These are phyloP conservation scores for Aleiodes testaceus DNA, from an alignment of 2,888 invertebrate species.

Conservation along the genomic window DNA sequence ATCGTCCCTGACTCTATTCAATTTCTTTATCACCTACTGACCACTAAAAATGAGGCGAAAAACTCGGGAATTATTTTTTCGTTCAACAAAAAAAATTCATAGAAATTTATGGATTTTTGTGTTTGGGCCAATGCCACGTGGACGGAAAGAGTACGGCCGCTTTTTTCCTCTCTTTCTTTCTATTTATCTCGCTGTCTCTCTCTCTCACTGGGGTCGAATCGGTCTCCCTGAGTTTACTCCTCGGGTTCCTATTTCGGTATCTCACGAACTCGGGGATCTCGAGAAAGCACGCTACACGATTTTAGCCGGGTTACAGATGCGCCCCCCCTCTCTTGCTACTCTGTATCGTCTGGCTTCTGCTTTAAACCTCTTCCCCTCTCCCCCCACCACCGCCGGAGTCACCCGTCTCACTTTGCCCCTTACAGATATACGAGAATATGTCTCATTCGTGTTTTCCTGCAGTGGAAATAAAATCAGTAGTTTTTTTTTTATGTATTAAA, in stretches of 20 bases:
- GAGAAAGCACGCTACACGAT: slow-evolving; percentile 30
- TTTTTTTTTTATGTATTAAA: too few species aligned
- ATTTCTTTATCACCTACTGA: slow-evolving; percentile 11
- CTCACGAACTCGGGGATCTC: slow-evolving; percentile 43
- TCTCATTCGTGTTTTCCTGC: too few species aligned
- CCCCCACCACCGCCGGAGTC: too few species aligned
- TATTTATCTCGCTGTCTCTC: neutral
- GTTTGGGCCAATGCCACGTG: slow-evolving; percentile 15
- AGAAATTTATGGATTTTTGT: neutral
- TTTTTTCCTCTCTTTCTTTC: neutral
- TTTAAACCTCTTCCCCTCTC: neutral
- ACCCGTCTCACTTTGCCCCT: too few species aligned
- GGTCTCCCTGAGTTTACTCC: slow-evolving; percentile 35
- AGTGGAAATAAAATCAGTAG: slow-evolving; percentile 12
- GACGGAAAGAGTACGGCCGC: slow-evolving; percentile 1
- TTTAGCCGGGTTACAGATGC: slow-evolving; percentile 41
- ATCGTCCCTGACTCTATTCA: slow-evolving; percentile 12
- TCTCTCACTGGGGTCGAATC: slow-evolving; percentile 13
- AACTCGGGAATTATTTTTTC: neutral
- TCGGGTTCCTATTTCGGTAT: slow-evolving; percentile 48
- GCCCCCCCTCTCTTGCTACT: neutral
- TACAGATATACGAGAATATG: too few species aligned
- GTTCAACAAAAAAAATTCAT: neutral
- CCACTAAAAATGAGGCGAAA: neutral
- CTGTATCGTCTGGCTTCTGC: slow-evolving; percentile 23